Conservation (phyloP, 2,113 vertebrate species). For the Pangasianodon hypophthalmus region DNA sequence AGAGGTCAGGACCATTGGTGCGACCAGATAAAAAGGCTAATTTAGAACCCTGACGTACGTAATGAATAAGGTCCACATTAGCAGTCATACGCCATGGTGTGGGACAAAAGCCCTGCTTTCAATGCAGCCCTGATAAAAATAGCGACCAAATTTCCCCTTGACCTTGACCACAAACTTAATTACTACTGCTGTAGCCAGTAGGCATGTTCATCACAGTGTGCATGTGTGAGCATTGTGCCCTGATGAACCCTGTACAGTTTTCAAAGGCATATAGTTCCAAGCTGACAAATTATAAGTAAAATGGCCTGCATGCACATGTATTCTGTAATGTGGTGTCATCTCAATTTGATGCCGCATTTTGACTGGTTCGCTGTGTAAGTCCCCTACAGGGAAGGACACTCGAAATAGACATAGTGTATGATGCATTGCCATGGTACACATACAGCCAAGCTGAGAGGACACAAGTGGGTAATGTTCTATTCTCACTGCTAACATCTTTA, state of each 20-base stretch:
- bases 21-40: conserved; percentile 29
- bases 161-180: conserved; percentile 51
- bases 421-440: not conserved
- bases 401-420: conserved; percentile 43
- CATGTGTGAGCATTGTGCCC: conserved; percentile 42
- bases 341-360: conserved; percentile 62
- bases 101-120: conserved; percentile 25
- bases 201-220: conserved; percentile 61
- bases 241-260: conserved; percentile 4
- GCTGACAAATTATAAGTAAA: conserved; percentile 28
- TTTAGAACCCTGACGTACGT: conserved; percentile 21
- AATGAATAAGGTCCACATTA: conserved; percentile 36
- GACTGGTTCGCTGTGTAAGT: conserved; percentile 56
- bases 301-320: conserved; percentile 40
- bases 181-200: conserved; percentile 42
- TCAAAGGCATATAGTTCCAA: conserved; percentile 23
- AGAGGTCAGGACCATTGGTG: not conserved
- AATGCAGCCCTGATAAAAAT: conserved; percentile 48
- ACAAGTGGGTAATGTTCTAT: not conserved
- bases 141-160: conserved; percentile 54
- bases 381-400: conserved; percentile 59
- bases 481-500: not conserved
- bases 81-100: conserved; percentile 27
- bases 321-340: conserved; percentile 39
- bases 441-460: not conserved